A percentile compares a stretch with the other conserved stretches of the same genome.
Evolutionary conservation across 2,888 invertebrate species (phyloP).

Genomic region (Rutpela maculata): DNA sequence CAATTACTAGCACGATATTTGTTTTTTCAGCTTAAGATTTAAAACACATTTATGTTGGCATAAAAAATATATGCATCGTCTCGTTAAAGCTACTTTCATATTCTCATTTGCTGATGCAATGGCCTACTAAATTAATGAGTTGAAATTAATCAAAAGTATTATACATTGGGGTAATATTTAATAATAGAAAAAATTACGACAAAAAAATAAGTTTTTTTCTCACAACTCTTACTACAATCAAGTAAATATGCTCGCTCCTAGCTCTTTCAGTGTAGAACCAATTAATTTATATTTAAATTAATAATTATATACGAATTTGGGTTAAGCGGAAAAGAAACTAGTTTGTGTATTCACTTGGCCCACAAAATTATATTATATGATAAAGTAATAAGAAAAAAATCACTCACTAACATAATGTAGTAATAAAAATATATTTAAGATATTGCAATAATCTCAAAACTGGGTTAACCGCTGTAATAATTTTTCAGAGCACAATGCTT

Average conservation of each 20-base stretch:
- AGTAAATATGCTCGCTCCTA: not conserved
- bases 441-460: conserved; percentile 27
- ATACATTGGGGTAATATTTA: not conserved
- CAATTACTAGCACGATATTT: no score
- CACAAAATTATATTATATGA: conserved; percentile 38
- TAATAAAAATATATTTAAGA: conserved; percentile 18
- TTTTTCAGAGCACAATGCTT: conserved; percentile 32
- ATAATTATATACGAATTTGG: conserved; percentile 39
- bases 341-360: conserved; percentile 42
- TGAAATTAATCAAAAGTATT: conserved; percentile 1
- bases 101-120: not conserved
- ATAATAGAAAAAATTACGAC: not conserved
- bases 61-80: not conserved
- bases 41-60: not conserved
- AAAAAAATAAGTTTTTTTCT: not conserved
- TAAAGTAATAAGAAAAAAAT: conserved; percentile 25
- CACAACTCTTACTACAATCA: conserved; percentile 16
- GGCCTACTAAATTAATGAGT: conserved; percentile 17
- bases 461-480: conserved; percentile 17
- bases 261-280: not conserved
- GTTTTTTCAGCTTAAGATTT: no score
- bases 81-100: not conserved
- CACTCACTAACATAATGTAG: conserved; percentile 7
- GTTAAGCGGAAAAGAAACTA: conserved; percentile 47
- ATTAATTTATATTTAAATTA: conserved; percentile 19